Evolutionary conservation across 2,888 invertebrate genomes (phyloP).

Genomic region (Drosophila lacicola): DNA sequence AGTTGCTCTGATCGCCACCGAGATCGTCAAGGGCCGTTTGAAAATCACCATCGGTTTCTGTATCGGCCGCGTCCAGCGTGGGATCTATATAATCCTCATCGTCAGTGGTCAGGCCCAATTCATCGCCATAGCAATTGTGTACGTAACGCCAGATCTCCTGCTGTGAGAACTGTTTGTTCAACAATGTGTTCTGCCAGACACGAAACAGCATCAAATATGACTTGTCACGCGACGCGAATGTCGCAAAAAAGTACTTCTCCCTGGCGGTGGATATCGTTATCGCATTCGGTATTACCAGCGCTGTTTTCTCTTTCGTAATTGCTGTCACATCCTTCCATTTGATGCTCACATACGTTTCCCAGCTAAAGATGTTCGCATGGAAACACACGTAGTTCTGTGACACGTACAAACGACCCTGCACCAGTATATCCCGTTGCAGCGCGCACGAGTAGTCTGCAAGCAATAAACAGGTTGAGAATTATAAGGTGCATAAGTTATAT

Average conservation of each 20-base stretch:
- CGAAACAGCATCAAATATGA: conserved; percentile 97
- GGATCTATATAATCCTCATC: conserved; percentile 94
- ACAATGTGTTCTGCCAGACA: conserved; percentile 97
- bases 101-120: conserved; percentile 95
- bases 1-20: conserved; percentile 54
- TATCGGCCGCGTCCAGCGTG: conserved; percentile 55
- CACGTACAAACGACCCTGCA: conserved; percentile 97
- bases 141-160: conserved; percentile 96
- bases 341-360: conserved; percentile 95
- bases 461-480: not conserved
- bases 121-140: conserved; percentile 96
- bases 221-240: conserved; percentile 97
- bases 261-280: conserved; percentile 92
- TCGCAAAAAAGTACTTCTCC: conserved; percentile 97
- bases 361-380: conserved; percentile 98
- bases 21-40: conserved; percentile 75
- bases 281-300: conserved; percentile 98
- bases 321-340: conserved; percentile 96
- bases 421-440: conserved; percentile 96
- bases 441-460: conserved; percentile 97
- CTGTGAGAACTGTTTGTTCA: conserved; percentile 93
- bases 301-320: conserved; percentile 97
- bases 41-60: conserved; percentile 74
- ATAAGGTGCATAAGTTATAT: too few relatives aligned
- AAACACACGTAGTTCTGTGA: conserved; percentile 98